Evolutionary conservation across 1,140 invertebrate genomes (phyloP), one percentile per base, ranked within the genome.

Genomic region (Sitobion miscanthi): DNA sequence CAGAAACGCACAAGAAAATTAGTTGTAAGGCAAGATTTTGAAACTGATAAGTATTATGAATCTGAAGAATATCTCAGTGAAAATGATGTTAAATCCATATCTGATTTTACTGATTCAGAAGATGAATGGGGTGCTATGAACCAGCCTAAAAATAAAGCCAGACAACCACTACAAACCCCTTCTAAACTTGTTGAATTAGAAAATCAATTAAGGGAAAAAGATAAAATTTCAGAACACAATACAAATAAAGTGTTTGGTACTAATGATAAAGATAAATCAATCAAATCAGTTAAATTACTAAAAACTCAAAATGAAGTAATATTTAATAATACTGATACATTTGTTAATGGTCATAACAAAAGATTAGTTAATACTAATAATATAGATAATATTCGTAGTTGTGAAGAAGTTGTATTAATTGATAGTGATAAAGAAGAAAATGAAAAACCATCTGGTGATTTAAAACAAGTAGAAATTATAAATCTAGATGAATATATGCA

Each of bases 111-210:
- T 92, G 52, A 93, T 86, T 93, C 91, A 11, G 91, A 93, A 42
- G 91, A 93, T 8, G 82, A 93, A 93, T 93, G 91, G 91, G 91
- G 91, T 57, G 82, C 23, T 85, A 42, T 86, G 23, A 83, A 93
- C n/a, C 77, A 86, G 25, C 6, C 82, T 17, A 93, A 93, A 86
- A 93, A n/a, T 57, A 93, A 57, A 57, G 25, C 17, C 25, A 93
- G 86, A 86, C 47, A 20, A 85, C 0, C 7, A 20, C 17, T 17
- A 7, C 77, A 38, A 47, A 45, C 62, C 2, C 21, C 42, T 49
- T 54, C 49, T 30, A 93, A 86, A 85, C 69, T 93, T 52, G 21
- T 17, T n/a, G 49, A 93, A 54, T 17, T 86, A 42, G 91, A 93
- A 57, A 93, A 86, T n/a, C 45, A 2, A 57, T 86, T 85, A n/a